Base-by-base conservation (phyloP, 2,888 invertebrate genomes). In the Drosophila differens region DNA sequence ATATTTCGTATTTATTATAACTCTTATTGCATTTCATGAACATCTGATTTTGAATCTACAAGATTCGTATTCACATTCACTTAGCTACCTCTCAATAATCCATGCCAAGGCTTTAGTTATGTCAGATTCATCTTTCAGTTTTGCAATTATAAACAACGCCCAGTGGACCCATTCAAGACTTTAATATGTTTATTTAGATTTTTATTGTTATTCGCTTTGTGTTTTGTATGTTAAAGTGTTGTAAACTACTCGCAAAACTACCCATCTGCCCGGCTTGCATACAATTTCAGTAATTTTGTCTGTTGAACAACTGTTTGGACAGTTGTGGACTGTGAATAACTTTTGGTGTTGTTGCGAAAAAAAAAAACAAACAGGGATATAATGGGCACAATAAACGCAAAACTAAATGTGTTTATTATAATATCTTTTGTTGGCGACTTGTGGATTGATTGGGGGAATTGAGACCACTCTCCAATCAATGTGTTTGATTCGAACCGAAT, bases 181-280 rank as follows among this genome's bases (percentile, higher is more conserved):
- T 79, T 79, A 41, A 76, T 66, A 59, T 35, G 74, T 70, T 76
- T 73, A 60, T 73, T 79, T 54, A 53, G 76, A 69, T 70, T 86
- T 83, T 83, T 81, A 78, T 76, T 51, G 57, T 63, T 58, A 32
- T 41, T 52, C 59, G 33, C 32, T 28, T 70, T 55, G 73, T 60
- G 69, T 66, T 78, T 63, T 67, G 65, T 67, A 14, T 19, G 32
- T 75, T 71, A 37, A 67, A 66, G 70, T 69, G 60, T 32, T 75
- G 57, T 55, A 59, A 57, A 59, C 67, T 58, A 55, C 74, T 62
- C 55, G 62, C 65, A 58, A 28, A n/a, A 6, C 59, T 28, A 49
- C n/a, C 22, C 10, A 30, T 7, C 25, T 39, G 49, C 25, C 28
- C 10, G 44, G 44, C 60, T 62, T 61, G 63, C 58, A 63, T 41